A percentile compares a stretch with the other conserved stretches of the same genome.
Conservation (phyloP, 2,113 vertebrate species). For the Embiotoca jacksoni region DNA sequence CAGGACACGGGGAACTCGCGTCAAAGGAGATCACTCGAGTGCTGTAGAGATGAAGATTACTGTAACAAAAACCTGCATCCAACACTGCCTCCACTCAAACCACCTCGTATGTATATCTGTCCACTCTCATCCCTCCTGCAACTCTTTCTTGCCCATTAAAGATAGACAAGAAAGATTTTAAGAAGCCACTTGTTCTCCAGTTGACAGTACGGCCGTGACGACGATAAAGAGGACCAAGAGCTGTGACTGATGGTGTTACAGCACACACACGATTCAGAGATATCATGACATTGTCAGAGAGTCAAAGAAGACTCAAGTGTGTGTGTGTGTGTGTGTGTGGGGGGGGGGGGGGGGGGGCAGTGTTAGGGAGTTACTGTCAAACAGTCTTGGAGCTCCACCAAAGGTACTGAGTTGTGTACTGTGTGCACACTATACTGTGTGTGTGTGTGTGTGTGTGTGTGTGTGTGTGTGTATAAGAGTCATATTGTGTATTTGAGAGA, state of each 20-base stretch:
- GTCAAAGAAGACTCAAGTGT: conserved; percentile 34
- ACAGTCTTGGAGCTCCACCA: conserved; percentile 11
- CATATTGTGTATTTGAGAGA: conserved; percentile 41
- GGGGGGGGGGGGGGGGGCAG: neutral
- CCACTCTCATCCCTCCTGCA: neutral
- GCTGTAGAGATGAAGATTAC: conserved; percentile 94
- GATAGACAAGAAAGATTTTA: conserved; percentile 3
- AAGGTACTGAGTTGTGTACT: conserved; percentile 20
- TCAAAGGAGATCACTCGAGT: conserved; percentile 91
- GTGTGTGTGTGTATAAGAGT: neutral
- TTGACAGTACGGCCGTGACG: conserved; percentile 12
- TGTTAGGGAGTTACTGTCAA: conserved; percentile 29
- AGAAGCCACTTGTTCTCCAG: conserved; percentile 25
- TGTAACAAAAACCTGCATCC: conserved; percentile 95
- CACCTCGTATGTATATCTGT: conserved; percentile 83
- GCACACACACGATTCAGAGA: conserved; percentile 21
- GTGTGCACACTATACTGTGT: conserved; percentile 37
- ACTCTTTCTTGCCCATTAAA: conserved; percentile 11
- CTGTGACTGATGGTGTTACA: conserved; percentile 45
- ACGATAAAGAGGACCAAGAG: conserved; percentile 14
- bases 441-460: conserved; percentile 28
- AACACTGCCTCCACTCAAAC: conserved; percentile 90
- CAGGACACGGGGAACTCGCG: conserved; percentile 91
- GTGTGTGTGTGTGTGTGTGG: too few species aligned
- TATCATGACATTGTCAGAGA: conserved; percentile 47